A percentile compares a stretch with the other conserved stretches of the same genome.
Evolutionary conservation across 2,888 invertebrate species (phyloP).

Genomic region (Anthophora plumipes): DNA sequence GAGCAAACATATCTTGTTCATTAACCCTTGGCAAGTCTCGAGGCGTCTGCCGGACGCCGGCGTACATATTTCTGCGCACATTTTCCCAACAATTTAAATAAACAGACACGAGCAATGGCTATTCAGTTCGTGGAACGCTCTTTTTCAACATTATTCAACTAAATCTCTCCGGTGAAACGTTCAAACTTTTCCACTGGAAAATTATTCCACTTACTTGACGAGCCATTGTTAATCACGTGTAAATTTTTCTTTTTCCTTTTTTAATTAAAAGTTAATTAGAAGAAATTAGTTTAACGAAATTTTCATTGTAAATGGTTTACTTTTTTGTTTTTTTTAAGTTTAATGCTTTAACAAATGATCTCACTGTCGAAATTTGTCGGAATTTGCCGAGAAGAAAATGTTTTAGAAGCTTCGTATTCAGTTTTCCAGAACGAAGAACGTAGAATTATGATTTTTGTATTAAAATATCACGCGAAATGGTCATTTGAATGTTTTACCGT

Average conservation of each 20-base stretch:
- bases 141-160: background rate
- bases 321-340: background rate
- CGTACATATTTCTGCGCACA: background rate
- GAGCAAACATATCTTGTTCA: slow-evolving; percentile 12
- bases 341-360: too few species aligned
- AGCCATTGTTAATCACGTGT: background rate
- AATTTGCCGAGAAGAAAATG: background rate
- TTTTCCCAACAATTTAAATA: slow-evolving; percentile 24
- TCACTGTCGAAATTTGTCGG: too few species aligned
- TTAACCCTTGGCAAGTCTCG: slow-evolving; percentile 21
- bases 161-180: too few species aligned
- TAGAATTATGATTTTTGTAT: too few species aligned
- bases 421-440: too few species aligned
- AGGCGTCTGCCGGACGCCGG: slow-evolving; percentile 22
- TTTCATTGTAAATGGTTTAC: background rate
- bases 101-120: background rate
- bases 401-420: too few species aligned
- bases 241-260: background rate
- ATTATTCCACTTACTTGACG: background rate
- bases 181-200: background rate
- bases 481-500: too few species aligned
- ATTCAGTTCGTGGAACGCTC: background rate
- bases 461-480: too few species aligned
- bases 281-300: too few species aligned
- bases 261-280: background rate